Evolutionary conservation across 2,113 vertebrate species (phyloP), one percentile per base, ranked within the genome.

Genomic region (Oreochromis spilurus): DNA sequence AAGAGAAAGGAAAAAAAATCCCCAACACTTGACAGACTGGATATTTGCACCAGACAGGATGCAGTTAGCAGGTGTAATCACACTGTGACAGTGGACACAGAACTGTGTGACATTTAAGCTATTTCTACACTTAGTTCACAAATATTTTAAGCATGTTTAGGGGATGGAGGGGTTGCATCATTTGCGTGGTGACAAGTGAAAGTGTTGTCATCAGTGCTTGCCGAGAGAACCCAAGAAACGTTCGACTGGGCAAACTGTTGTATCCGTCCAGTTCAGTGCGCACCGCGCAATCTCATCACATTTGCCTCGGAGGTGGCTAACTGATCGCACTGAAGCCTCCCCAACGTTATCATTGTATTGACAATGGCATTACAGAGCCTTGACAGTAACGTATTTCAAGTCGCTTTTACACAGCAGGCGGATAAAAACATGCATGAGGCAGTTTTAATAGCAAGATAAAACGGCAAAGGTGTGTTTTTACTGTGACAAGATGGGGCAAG

Each of bases 401-500:
- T 90, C 60, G 3, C 80, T 89, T 84, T 6, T 77, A 45, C 38
- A 67, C 81, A 52, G 62, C 67, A 58, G 90, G 81, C 91, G 87
- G 84, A 92, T 91, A 67, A 94, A 89, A 84, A 91, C 91, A 82
- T 45, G 89, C 85, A 87, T 7, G 11, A 21, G 65, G 77, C 43
- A 34, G 83, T 60, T 19, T 70, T 57, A 82, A 81, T 8, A 13
- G 48, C 53, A 75, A 13, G 55, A 84, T 83, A 72, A 75, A 92
- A 90, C 3, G 1, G 58, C 43, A 14, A 81, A 88, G 86, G 90
- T 88, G 83, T 88, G 89, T 65, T 90, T 89, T 83, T 50, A 58
- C 70, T 6, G 7, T 40, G 34, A 90, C 92, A 93, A 90, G 92
- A 92, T 70, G 86, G 92, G 92, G 79, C 93, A 94, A 88, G 94